Evolutionary conservation across 1,140 invertebrate genomes (phyloP).

Genomic region (Adelges cooleyi): DNA sequence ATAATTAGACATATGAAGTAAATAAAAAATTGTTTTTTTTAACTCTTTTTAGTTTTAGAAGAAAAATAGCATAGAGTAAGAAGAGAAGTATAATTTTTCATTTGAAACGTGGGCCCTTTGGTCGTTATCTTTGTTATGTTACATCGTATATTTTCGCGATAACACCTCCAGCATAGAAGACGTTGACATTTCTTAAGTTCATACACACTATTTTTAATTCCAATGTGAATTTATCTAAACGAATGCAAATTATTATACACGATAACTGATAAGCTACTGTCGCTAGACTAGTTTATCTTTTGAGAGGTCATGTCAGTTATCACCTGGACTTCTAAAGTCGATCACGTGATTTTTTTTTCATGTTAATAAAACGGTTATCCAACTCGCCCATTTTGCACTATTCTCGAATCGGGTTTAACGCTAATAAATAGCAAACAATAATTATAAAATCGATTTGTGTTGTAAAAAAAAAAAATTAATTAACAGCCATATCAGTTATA

Average conservation of each 20-base stretch:
- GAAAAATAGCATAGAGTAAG: not conserved
- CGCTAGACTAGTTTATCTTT: constrained; percentile 17
- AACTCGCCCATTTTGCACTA: not conserved
- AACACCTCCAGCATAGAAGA: not conserved
- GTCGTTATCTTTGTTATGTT: too few relatives aligned
- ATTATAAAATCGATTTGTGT: too few relatives aligned
- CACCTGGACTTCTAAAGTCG: constrained; percentile 8
- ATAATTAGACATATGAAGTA: too few relatives aligned
- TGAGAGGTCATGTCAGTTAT: constrained; percentile 15
- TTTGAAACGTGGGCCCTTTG: too few relatives aligned
- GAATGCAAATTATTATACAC: not conserved
- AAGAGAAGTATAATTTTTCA: not conserved
- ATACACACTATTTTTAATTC: not conserved
- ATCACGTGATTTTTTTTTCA: not conserved
- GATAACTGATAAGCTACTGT: constrained; percentile 1
- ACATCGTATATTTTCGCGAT: not conserved
- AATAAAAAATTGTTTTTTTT: too few relatives aligned
- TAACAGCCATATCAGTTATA: too few relatives aligned
- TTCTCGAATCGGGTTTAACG: too few relatives aligned
- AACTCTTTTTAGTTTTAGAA: not conserved
- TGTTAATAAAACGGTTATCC: not conserved
- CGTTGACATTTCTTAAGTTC: not conserved
- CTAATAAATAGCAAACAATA: too few relatives aligned
- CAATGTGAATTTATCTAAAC: not conserved
- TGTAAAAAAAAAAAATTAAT: too few relatives aligned